A percentile compares a stretch with the other conserved stretches of the same genome.
phyloP scores from a whole-genome alignment of 1,140 invertebrate species.

The Hestina assimilis region DNA sequence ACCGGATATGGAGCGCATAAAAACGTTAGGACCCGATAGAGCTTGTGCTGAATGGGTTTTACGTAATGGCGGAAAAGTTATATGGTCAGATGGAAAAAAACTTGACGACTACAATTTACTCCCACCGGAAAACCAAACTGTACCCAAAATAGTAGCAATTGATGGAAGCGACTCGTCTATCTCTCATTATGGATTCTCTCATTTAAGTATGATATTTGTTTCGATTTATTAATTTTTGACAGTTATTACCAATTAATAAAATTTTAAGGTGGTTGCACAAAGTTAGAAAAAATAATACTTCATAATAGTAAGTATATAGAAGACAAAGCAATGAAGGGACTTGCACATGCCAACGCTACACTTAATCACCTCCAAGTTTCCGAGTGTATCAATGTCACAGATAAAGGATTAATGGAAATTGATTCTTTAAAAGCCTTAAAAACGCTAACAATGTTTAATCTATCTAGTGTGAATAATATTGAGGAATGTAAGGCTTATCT shows the following conservation, averaged over 20 bases:
- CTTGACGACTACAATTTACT: conserved; percentile 86
- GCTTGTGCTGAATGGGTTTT: conserved; percentile 96
- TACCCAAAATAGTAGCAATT: conserved; percentile 80
- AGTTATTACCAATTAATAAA: conserved; percentile 3
- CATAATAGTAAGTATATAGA: conserved; percentile 68
- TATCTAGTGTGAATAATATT: conserved; percentile 52
- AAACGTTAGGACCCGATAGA: conserved; percentile 88
- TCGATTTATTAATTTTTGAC: background rate
- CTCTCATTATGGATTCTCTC: conserved; percentile 87
- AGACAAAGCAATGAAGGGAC: conserved; percentile 62
- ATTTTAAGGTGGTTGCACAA: conserved; percentile 59
- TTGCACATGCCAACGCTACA: conserved; percentile 49
- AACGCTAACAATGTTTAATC: conserved; percentile 52
- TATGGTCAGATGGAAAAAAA: conserved; percentile 80
- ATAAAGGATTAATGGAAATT: conserved; percentile 57
- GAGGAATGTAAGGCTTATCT: conserved; percentile 59
- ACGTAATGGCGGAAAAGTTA: conserved; percentile 87
- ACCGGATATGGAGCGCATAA: conserved; percentile 83
- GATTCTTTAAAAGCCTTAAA: conserved; percentile 48
- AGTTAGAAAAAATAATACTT: conserved; percentile 57
- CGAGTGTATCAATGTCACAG: conserved; percentile 62
- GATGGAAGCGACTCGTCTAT: conserved; percentile 88
- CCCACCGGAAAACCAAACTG: conserved; percentile 64
- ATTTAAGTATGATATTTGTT: conserved; percentile 82
- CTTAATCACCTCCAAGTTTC: conserved; percentile 62